Conservation (phyloP, 2,888 invertebrate genomes). For the Aricia artaxerxes region DNA sequence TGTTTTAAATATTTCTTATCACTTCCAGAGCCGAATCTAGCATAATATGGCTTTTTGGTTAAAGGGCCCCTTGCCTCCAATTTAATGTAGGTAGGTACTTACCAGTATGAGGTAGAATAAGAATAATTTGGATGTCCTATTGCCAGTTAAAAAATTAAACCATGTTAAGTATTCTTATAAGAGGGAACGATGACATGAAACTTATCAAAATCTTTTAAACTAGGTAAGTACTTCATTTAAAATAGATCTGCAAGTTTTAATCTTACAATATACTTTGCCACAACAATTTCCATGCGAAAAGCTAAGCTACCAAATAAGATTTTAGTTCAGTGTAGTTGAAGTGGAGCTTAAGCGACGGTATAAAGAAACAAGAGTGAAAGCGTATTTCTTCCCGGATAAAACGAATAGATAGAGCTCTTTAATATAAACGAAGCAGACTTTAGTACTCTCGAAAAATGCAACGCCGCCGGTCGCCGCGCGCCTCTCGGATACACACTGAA, state of each 20-base stretch:
- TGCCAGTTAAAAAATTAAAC: no score
- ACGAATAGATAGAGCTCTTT: slow-evolving; percentile 80
- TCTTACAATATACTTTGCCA: background rate
- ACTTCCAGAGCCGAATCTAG: no score
- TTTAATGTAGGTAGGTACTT: no score
- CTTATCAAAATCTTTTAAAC: background rate
- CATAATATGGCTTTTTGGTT: no score
- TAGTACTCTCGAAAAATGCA: slow-evolving; percentile 78
- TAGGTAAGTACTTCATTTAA: background rate
- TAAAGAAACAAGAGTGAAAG: slow-evolving; percentile 72
- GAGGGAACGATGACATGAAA: background rate
- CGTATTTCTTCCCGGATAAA: slow-evolving; percentile 75
- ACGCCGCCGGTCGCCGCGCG: slow-evolving; percentile 55
- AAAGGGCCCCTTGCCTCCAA: no score
- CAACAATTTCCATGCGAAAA: background rate
- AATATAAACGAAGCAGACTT: slow-evolving; percentile 80
- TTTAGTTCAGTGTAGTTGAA: slow-evolving; percentile 30
- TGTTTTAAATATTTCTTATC: no score
- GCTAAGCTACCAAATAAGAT: slow-evolving; percentile 29
- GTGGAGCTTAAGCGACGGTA: slow-evolving; percentile 47
- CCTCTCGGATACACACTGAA: slow-evolving; percentile 62
- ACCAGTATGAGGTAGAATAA: no score
- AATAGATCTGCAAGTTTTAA: background rate
- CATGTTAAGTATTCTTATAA: no score
- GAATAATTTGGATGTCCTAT: no score